Evolutionary conservation across 2,888 invertebrate species (phyloP), one percentile per base, ranked within the genome.

Genomic region (Phyto melanocephala): DNA sequence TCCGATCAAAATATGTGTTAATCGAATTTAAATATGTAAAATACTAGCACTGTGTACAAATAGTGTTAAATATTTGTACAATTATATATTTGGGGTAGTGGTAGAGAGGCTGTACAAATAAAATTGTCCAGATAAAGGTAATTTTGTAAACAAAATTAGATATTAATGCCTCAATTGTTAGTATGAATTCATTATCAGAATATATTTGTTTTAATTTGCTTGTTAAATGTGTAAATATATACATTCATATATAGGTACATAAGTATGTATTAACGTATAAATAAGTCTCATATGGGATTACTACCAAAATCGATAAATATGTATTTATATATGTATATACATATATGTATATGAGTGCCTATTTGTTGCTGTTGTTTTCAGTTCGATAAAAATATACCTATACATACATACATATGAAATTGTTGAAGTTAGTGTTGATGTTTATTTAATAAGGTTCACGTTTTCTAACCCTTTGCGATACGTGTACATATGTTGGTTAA

Each of bases 51-150:
- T 52, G 28, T 60, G 17, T 58, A 47, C 20, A 37, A 62, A 24
- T 22, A 17, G 10, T 17, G 10, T n/a, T n/a, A n/a, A n/a, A n/a
- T n/a, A n/a, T n/a, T n/a, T n/a, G n/a, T n/a, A n/a, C n/a, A n/a
- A n/a, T 56, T 56, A 11, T 17, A 13, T 33, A 6, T 15, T 24
- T 28, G 28, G 58, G 35, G 40, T 40, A 33, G 47, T 47, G 58
- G 60, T 47, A 22, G 37, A 28, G 37, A 56, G 33, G n/a, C 13
- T 33, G 58, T 62, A 17, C 47, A 17, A 10, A 65, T 6, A 22
- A 33, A 54, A 8, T 63, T 45, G 35, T 13, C 54, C 33, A 37
- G 45, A 74, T n/a, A 54, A 74, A 63, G 63, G 56, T 75, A 74
- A 62, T 33, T n/a, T n/a, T 40, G 8, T 37, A 1, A 20, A 33